Evolutionary conservation across 2,113 vertebrate genomes (phyloP).

Genomic region (Mesoclemmys tuberculata): DNA sequence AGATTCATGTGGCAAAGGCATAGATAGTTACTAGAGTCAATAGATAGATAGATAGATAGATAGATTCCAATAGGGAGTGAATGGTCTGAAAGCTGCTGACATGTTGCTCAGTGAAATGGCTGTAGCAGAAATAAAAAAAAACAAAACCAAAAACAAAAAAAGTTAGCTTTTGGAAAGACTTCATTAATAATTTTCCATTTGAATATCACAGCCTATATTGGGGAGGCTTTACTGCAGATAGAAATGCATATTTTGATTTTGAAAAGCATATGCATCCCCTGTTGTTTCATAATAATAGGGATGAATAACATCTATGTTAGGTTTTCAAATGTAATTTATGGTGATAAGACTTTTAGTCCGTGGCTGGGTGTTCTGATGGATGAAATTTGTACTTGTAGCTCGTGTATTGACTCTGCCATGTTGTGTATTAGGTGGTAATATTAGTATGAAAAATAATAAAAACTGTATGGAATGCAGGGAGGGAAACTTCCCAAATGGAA

Average conservation of each 20-base stretch:
- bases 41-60: not conserved
- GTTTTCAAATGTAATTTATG: slow-evolving; percentile 65
- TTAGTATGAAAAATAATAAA: slow-evolving; percentile 37
- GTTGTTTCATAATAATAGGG: slow-evolving; percentile 47
- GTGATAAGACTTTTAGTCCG: slow-evolving; percentile 49
- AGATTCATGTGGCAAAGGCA: not conserved
- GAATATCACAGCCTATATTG: slow-evolving; percentile 18
- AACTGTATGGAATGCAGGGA: not conserved
- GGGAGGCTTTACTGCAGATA: slow-evolving; percentile 11
- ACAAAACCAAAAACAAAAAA: slow-evolving; percentile 21
- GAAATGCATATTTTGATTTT: slow-evolving; percentile 62
- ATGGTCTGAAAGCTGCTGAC: slow-evolving; percentile 23
- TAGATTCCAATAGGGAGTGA: slow-evolving; percentile 35
- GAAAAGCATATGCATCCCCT: slow-evolving; percentile 45
- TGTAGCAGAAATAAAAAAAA: slow-evolving; percentile 61
- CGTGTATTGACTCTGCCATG: slow-evolving; percentile 50
- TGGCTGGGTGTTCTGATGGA: slow-evolving; percentile 44
- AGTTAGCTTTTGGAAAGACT: slow-evolving; percentile 43
- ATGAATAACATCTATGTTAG: slow-evolving; percentile 69
- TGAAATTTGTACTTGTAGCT: slow-evolving; percentile 32
- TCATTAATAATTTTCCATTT: slow-evolving; percentile 67
- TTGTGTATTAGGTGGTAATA: slow-evolving; percentile 49
- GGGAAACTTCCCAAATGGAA: slow-evolving; percentile 6
- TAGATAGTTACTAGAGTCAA: slow-evolving; percentile 38
- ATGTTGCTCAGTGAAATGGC: slow-evolving; percentile 22